A percentile compares a stretch with the other conserved stretches of the same genome.
These are phyloP conservation scores for Buphagus erythrorhynchus DNA, from an alignment of 2,797 vertebrate species.

Conservation along the genomic window DNA sequence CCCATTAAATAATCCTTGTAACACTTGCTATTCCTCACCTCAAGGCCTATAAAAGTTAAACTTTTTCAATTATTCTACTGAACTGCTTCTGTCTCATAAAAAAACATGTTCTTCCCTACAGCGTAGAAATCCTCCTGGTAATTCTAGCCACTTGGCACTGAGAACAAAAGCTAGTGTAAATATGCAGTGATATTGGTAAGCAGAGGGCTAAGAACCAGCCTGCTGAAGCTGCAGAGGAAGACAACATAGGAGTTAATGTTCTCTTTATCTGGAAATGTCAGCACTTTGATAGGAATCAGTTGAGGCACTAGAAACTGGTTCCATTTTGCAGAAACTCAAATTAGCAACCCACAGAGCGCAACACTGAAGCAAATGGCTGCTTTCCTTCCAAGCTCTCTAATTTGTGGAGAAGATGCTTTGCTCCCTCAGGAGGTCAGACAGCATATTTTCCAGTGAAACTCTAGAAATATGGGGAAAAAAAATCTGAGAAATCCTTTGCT, in stretches of 20 bases:
- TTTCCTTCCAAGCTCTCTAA: slow-evolving; percentile 38
- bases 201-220: neutral
- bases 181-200: neutral
- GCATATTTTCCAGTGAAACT: slow-evolving; percentile 59
- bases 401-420: slow-evolving; percentile 67
- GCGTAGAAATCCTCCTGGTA: neutral
- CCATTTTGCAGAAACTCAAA: slow-evolving; percentile 61
- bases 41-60: neutral
- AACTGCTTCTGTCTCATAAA: neutral
- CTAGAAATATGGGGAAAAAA: slow-evolving; percentile 5
- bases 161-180: slow-evolving; percentile 14
- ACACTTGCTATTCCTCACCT: neutral
- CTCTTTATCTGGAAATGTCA: slow-evolving; percentile 38
- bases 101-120: neutral
- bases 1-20: neutral
- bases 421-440: slow-evolving; percentile 70
- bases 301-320: slow-evolving; percentile 43
- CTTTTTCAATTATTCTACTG: neutral
- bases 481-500: neutral
- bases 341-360: slow-evolving; percentile 32
- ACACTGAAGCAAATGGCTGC: slow-evolving; percentile 46
- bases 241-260: neutral
- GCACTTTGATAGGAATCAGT: neutral
- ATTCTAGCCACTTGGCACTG: neutral
- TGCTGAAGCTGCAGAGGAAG: neutral